phyloP scores from a whole-genome alignment of 1,140 invertebrate genomes.

The Drosophila novamexicana region DNA sequence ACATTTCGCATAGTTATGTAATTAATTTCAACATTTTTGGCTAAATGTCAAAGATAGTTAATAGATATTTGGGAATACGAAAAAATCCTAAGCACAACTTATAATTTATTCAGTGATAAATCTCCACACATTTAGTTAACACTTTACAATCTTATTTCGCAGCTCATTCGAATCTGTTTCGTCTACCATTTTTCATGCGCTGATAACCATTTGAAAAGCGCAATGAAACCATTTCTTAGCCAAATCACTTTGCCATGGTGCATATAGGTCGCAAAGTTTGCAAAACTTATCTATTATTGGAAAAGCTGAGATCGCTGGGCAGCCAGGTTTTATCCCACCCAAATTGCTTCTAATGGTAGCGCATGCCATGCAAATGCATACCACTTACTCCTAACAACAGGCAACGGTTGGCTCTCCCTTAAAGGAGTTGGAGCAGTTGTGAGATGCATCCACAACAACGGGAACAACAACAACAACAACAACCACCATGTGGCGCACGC shows the following conservation, averaged over 20 bases:
- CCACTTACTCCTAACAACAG: slow-evolving; percentile 65
- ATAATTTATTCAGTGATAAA: background rate
- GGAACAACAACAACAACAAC: slow-evolving; percentile 30
- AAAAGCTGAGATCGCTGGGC: slow-evolving; percentile 25
- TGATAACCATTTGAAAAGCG: slow-evolving; percentile 19
- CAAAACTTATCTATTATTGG: slow-evolving; percentile 36
- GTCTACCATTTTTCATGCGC: slow-evolving; percentile 20
- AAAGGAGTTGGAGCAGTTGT: slow-evolving; percentile 17
- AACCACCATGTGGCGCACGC: slow-evolving; percentile 62
- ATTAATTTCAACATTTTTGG: too few relatives aligned
- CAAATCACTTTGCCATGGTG: slow-evolving; percentile 19
- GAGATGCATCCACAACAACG: slow-evolving; percentile 24
- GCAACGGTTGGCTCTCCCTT: slow-evolving; percentile 75
- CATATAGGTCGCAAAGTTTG: background rate
- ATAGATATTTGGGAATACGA: too few relatives aligned
- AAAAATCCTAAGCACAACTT: too few relatives aligned
- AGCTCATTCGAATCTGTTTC: background rate
- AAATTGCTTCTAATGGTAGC: slow-evolving; percentile 80
- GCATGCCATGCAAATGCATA: slow-evolving; percentile 77
- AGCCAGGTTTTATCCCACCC: slow-evolving; percentile 61
- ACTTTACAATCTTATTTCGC: slow-evolving; percentile 25
- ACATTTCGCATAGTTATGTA: too few relatives aligned
- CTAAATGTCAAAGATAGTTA: too few relatives aligned
- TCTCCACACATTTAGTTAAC: slow-evolving; percentile 1
- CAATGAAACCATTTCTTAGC: slow-evolving; percentile 25